Evolutionary conservation across 1,140 invertebrate species (phyloP).

Genomic region (Drosophila sp.): DNA sequence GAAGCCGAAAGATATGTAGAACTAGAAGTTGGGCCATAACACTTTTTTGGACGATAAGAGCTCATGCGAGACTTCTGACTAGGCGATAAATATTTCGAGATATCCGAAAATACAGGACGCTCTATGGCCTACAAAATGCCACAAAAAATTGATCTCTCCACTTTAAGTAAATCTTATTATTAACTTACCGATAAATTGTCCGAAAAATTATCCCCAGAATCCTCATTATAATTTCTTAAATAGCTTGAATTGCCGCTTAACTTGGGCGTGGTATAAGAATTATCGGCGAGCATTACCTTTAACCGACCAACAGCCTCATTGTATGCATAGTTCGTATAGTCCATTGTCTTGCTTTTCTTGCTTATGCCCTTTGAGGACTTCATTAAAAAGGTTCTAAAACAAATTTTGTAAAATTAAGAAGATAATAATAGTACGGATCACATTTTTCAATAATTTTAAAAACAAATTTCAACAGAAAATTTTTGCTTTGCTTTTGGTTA

Average conservation of each 20-base stretch:
- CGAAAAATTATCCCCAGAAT: slow-evolving; percentile 85
- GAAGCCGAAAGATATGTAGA: slow-evolving; percentile 56
- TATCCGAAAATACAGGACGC: slow-evolving; percentile 79
- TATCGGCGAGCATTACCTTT: slow-evolving; percentile 89
- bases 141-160: background rate
- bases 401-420: slow-evolving; percentile 13
- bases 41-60: slow-evolving; percentile 63
- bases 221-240: slow-evolving; percentile 83
- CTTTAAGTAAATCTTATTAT: background rate
- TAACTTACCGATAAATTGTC: slow-evolving; percentile 75
- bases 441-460: slow-evolving; percentile 41
- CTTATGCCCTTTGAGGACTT: slow-evolving; percentile 73
- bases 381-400: slow-evolving; percentile 77
- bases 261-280: slow-evolving; percentile 85
- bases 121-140: slow-evolving; percentile 61
- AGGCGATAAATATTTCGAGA: slow-evolving; percentile 82
- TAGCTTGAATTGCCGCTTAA: slow-evolving; percentile 44
- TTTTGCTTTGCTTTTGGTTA: slow-evolving; percentile 15
- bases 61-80: slow-evolving; percentile 75
- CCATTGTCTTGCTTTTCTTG: slow-evolving; percentile 86
- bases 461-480: background rate
- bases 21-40: slow-evolving; percentile 28
- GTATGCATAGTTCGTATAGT: slow-evolving; percentile 92
- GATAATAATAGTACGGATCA: slow-evolving; percentile 27
- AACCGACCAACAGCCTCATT: slow-evolving; percentile 91